Evolutionary conservation across 1,140 invertebrate genomes (phyloP).

Genomic region (Drosophila pseudoananassae): DNA sequence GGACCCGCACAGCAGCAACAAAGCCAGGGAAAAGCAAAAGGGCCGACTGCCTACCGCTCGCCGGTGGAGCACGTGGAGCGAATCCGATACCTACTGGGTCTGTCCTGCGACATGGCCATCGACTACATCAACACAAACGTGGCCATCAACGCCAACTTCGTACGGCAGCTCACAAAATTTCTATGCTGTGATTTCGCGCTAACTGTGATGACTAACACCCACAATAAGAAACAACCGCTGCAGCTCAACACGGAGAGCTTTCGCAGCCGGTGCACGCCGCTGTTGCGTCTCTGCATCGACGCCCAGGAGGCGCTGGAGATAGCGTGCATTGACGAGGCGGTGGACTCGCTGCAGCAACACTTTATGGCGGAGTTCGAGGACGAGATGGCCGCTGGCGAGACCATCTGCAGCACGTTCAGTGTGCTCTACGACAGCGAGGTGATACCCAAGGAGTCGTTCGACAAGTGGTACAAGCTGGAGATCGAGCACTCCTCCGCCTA

Average conservation of each 20-base stretch:
- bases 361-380: slow-evolving; percentile 60
- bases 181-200: slow-evolving; percentile 80
- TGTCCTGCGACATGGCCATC: slow-evolving; percentile 69
- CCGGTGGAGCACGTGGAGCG: slow-evolving; percentile 65
- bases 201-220: slow-evolving; percentile 59
- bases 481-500: slow-evolving; percentile 32
- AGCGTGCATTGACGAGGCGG: slow-evolving; percentile 68
- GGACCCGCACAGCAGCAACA: slow-evolving; percentile 14
- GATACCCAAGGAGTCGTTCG: slow-evolving; percentile 69
- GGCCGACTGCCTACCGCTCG: slow-evolving; percentile 35
- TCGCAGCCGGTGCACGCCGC: slow-evolving; percentile 56
- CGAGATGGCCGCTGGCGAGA: slow-evolving; percentile 61
- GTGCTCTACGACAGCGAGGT: slow-evolving; percentile 69
- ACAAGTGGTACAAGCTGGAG: slow-evolving; percentile 71
- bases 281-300: slow-evolving; percentile 66
- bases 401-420: slow-evolving; percentile 61
- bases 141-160: slow-evolving; percentile 63
- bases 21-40: slow-evolving; percentile 22
- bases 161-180: slow-evolving; percentile 71
- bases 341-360: slow-evolving; percentile 61
- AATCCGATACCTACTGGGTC: slow-evolving; percentile 59
- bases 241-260: slow-evolving; percentile 66
- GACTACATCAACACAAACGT: slow-evolving; percentile 82
- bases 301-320: slow-evolving; percentile 68
- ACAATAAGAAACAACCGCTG: slow-evolving; percentile 36